phyloP scores from a whole-genome alignment of 2,113 vertebrate species.

The Epinephelus lanceolatus region DNA sequence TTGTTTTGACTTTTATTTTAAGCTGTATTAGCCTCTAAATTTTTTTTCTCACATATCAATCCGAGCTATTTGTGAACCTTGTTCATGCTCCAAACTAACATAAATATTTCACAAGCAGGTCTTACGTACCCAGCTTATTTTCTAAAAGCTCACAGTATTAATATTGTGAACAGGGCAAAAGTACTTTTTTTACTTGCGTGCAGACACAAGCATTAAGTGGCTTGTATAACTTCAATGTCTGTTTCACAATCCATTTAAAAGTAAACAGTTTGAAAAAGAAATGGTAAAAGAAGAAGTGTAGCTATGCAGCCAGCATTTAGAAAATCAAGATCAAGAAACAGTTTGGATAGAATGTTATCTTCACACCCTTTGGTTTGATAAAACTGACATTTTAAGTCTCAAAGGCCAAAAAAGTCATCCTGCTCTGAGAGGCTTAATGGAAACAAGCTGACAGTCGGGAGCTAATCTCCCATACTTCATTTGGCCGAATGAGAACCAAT shows the following conservation, averaged over 20 bases:
- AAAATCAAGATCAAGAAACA: background rate
- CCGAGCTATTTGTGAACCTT: background rate
- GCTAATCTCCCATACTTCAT: conserved; percentile 77
- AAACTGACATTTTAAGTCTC: conserved; percentile 58
- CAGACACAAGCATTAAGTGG: background rate
- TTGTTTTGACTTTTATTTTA: background rate
- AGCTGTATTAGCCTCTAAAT: background rate
- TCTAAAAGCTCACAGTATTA: background rate
- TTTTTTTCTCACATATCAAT: background rate
- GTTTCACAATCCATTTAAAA: background rate
- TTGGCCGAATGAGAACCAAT: conserved; percentile 64
- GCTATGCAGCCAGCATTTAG: background rate
- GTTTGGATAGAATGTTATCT: conserved; percentile 22
- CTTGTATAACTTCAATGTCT: background rate
- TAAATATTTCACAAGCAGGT: background rate
- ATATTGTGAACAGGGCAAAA: background rate
- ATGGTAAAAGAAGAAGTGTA: background rate
- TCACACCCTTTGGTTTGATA: conserved; percentile 39
- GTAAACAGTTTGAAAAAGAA: background rate
- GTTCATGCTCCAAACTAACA: background rate
- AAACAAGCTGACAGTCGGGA: conserved; percentile 69
- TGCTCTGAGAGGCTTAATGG: conserved; percentile 61
- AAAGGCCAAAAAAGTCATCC: conserved; percentile 52
- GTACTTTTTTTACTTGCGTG: conserved; percentile 7
- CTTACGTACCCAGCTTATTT: background rate